A percentile compares a stretch with the other conserved stretches of the same genome.
Conservation (phyloP, 2,888 invertebrate species). For the Acholoe squamosa region DNA sequence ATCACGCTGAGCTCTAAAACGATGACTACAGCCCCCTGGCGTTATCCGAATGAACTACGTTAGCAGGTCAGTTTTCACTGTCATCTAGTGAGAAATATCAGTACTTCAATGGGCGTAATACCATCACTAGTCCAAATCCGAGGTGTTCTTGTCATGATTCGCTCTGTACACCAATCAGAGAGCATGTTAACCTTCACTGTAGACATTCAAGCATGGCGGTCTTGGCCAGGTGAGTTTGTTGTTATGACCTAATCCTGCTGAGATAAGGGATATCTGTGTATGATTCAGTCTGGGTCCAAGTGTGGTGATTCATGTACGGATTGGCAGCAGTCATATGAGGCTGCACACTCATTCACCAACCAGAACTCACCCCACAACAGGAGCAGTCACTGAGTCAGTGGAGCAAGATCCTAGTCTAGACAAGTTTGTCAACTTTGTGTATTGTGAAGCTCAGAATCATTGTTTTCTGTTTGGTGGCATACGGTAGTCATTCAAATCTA, state of each 20-base stretch:
- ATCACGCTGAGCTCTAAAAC: too few relatives aligned
- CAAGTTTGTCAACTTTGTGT: not conserved
- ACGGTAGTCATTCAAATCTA: not conserved
- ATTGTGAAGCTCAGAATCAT: not conserved
- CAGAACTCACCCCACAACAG: not conserved
- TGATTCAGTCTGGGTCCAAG: not conserved
- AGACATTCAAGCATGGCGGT: conserved; percentile 15
- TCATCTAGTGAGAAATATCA: not conserved
- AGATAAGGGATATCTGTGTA: not conserved
- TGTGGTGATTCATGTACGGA: not conserved
- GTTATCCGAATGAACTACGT: not conserved
- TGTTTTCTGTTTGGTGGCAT: not conserved
- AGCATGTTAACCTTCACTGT: not conserved
- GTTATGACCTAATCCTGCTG: not conserved
- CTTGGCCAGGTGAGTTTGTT: conserved; percentile 42
- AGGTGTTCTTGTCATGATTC: not conserved
- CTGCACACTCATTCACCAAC: not conserved
- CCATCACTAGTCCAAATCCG: not conserved
- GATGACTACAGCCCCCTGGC: not conserved
- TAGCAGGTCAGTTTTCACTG: not conserved
- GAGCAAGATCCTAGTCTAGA: not conserved
- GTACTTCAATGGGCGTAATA: not conserved
- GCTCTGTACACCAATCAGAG: not conserved
- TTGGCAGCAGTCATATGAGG: not conserved
- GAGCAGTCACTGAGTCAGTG: not conserved